Evolutionary conservation across 1,140 invertebrate genomes (phyloP).

Genomic region (Drosophila teissieri): DNA sequence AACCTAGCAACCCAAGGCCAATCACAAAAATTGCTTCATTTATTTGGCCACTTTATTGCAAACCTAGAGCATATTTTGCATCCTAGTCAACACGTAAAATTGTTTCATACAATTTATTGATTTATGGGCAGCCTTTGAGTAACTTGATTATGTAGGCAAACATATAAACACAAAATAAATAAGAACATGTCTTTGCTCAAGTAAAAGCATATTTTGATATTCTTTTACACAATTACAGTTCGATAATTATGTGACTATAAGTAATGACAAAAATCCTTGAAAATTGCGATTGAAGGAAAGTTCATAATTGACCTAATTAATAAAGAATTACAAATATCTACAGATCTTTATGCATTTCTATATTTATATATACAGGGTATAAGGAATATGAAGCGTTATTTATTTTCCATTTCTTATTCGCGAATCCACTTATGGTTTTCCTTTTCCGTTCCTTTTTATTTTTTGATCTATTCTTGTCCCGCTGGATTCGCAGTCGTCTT

Average conservation of each 20-base stretch:
- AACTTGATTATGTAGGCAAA: background rate
- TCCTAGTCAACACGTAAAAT: background rate
- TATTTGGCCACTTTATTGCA: slow-evolving; percentile 3
- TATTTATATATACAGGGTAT: slow-evolving; percentile 2
- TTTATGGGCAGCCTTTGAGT: background rate
- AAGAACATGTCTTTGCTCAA: too few relatives aligned
- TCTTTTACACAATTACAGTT: too few relatives aligned
- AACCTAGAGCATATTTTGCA: background rate
- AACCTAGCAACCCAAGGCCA: slow-evolving; percentile 18
- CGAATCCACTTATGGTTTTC: slow-evolving; percentile 14
- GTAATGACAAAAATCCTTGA: background rate
- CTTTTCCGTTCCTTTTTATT: background rate
- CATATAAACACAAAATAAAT: background rate
- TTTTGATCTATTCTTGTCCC: slow-evolving; percentile 25
- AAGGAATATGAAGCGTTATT: slow-evolving; percentile 1
- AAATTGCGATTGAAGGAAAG: too few relatives aligned
- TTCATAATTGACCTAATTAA: too few relatives aligned
- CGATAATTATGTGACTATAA: background rate
- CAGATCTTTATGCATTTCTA: background rate
- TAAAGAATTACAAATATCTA: background rate
- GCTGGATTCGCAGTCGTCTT: slow-evolving; percentile 64
- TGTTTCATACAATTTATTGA: slow-evolving; percentile 1
- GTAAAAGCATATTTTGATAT: too few relatives aligned
- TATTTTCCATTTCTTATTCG: background rate
- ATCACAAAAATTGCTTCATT: slow-evolving; percentile 6